Evolutionary conservation across 2,797 vertebrate genomes (phyloP), one percentile per base, ranked within the genome.

Genomic region (Trachops cirrhosus): DNA sequence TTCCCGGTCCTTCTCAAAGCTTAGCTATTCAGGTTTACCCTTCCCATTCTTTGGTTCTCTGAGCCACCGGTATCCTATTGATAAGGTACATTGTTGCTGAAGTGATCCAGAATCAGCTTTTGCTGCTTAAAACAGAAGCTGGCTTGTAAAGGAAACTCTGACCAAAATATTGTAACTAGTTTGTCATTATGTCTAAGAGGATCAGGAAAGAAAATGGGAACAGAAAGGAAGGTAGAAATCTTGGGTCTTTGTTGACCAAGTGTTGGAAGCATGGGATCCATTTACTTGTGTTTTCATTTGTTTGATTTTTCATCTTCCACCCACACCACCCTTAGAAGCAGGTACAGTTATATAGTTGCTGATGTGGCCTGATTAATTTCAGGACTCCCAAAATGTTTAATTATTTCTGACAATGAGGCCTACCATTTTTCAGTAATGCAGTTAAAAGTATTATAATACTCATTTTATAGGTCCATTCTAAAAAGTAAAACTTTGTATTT

Each of bases 401-500:
- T 62, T 77, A 50, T 71, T 90, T 68, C 48, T 79, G 52, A 90
- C 2, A 73, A 34, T 73, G 39, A 87, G 41, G 71, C 64, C 32
- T 48, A 83, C 11, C 32, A 46, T 26, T 82, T 86, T 86, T 34
- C n/a, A 78, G 14, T 70, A 89, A 92, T 92, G 24, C 50, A 75
- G 82, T 34, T 62, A 41, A 64, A 84, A 68, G 11, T 86, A 24
- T 73, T 89, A 12, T 59, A 50, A 75, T 39, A 48, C 9, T 12
- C 19, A 29, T 87, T 44, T 62, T 44, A 70, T 22, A 34, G 46
- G 10, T 34, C 32, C 14, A 26, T 46, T 90, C 52, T 77, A 70
- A 82, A 68, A 89, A 80, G 68, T 86, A 21, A 26, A 74, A 68
- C 54, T 68, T 96, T 75, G 89, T 68, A 86, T 83, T 91, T 79